phyloP scores from a whole-genome alignment of 2,888 invertebrate species.

The Idaea dimidiata region DNA sequence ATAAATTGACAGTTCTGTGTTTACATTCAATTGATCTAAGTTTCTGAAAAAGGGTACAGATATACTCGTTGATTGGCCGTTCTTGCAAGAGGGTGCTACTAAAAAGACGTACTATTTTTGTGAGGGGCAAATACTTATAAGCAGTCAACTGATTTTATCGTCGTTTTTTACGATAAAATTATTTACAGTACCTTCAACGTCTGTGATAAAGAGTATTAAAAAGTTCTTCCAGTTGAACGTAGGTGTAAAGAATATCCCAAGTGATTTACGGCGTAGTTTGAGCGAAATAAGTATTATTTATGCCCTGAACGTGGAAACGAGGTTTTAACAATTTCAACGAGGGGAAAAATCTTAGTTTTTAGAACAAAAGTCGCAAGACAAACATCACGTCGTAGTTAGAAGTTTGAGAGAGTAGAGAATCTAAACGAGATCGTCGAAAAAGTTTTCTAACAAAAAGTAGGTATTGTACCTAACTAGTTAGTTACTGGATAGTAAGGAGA shows the following conservation, averaged over 20 bases:
- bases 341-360: background rate
- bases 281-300: background rate
- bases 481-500: constrained; percentile 39
- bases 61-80: too few species aligned
- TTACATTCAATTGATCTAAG: too few species aligned
- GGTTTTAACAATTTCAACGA: background rate
- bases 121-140: too few species aligned
- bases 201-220: background rate
- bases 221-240: background rate
- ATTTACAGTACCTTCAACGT: background rate
- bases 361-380: background rate
- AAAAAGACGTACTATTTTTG: too few species aligned
- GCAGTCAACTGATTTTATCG: too few species aligned
- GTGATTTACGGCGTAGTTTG: background rate
- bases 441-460: constrained; percentile 29
- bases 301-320: background rate
- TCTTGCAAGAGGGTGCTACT: too few species aligned
- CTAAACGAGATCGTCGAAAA: constrained; percentile 14
- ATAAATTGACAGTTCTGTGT: too few species aligned
- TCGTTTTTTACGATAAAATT: background rate
- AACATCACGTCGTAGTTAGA: constrained; percentile 1
- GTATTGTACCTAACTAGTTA: constrained; percentile 32
- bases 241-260: background rate
- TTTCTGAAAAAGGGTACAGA: too few species aligned
- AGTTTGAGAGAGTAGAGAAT: background rate